A percentile compares a stretch with the other conserved stretches of the same genome.
These are phyloP conservation scores for Ichneumoninae sp. DNA, from an alignment of 2,888 invertebrate species.

Conservation along the genomic window DNA sequence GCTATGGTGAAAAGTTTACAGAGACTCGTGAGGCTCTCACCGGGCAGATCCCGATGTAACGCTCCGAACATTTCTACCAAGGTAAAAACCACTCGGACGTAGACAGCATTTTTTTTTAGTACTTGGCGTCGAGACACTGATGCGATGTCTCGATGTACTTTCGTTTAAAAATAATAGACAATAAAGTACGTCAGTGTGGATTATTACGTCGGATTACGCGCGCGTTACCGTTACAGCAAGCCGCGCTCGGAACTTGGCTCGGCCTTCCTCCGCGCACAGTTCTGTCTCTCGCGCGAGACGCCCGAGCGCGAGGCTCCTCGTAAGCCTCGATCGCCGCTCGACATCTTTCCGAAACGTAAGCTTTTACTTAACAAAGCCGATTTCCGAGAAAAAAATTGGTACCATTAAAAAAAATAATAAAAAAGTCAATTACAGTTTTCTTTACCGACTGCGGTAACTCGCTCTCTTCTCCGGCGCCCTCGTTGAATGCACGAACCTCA, in stretches of 20 bases:
- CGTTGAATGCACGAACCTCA: too few species aligned
- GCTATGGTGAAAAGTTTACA: too few species aligned
- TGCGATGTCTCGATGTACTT: neutral
- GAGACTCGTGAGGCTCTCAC: too few species aligned
- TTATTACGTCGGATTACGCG: conserved; percentile 54
- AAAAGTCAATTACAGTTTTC: neutral
- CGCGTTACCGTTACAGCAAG: conserved; percentile 47
- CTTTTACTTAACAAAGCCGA: too few species aligned
- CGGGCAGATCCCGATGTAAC: too few species aligned
- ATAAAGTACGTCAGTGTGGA: conserved; percentile 47
- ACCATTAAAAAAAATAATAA: neutral
- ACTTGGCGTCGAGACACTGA: too few species aligned
- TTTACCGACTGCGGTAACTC: neutral
- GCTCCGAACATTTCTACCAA: too few species aligned
- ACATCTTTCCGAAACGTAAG: too few species aligned
- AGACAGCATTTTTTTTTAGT: too few species aligned
- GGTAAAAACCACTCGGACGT: too few species aligned
- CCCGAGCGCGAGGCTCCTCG: neutral
- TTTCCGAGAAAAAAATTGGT: too few species aligned
- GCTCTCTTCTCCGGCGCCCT: neutral
- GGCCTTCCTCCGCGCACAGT: neutral
- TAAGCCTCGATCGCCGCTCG: too few species aligned
- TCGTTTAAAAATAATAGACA: conserved; percentile 37
- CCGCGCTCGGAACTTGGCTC: conserved; percentile 55
- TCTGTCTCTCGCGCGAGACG: neutral